Base-by-base conservation (phyloP, 2,797 vertebrate genomes). In the Avahi laniger region DNA sequence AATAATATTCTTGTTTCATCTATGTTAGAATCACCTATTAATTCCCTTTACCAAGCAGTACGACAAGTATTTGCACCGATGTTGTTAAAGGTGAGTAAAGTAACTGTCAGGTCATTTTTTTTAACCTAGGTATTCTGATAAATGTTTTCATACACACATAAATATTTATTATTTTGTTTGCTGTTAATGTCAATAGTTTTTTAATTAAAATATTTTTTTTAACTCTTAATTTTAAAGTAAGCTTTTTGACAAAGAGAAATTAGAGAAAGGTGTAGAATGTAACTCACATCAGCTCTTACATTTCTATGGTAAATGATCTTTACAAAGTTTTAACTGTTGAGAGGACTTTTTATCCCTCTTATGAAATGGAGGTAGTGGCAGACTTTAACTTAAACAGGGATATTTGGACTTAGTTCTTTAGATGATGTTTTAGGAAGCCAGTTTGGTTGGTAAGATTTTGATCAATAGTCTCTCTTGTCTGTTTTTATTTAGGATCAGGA, bases 11-110 rank as follows among this genome's bases (percentile, higher is more conserved):
- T 99, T 82, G 99, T 99, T 63, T 99, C 99, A 1, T 99, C 99
- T 86, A 99, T 99, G 99, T 95, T 99, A 92, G 99, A 99, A 89
- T 99, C 99, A 91, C 99, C 99, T 87, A 98, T 99, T 94, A 99
- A 98, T 98, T 99, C 99, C 5, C 99, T 99, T 95, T 99, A 99
- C 97, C 99, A 99, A 98, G 99, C 99, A 69, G 98, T 99, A 48
- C 98, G 98, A 78, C 99, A 99, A 78, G 99, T 99, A 97, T 99
- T 99, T 98, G 99, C 99, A 17, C 99, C 99, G 12, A 98, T 99
- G 4, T 98, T 99, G 76, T 98, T 99, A 87, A 99, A 99, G 99
- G 99, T 99, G 84, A 92, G 92, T 86, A 82, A 80, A 59, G 4
- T 69, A 59, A 24, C 22, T 57, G 50, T 54, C 30, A 12, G n/a